Percentiles rank a stretch among this genome's conserved stretches.
Evolutionary conservation across 2,888 invertebrate genomes (phyloP).

Genomic region (Salticus scenicus): DNA sequence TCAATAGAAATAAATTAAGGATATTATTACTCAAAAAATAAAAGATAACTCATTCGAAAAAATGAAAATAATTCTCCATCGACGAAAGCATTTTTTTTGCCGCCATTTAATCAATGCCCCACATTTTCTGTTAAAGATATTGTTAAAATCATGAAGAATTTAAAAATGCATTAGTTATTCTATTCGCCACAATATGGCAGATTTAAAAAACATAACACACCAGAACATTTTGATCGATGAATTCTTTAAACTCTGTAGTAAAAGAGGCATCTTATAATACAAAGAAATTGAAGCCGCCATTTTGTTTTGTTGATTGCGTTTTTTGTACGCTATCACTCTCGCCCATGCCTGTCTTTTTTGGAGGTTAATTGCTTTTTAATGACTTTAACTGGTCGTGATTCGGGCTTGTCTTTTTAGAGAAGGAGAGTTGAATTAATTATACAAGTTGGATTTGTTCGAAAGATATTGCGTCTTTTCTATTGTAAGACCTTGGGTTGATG

Average conservation of each 20-base stretch:
- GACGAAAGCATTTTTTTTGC: no score
- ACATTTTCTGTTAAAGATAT: background rate
- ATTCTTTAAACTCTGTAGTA: background rate
- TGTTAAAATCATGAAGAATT: background rate
- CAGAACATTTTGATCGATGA: background rate
- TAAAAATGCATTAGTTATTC: background rate
- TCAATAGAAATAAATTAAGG: no score
- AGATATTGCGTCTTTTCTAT: background rate
- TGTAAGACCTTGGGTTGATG: background rate
- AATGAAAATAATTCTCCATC: no score
- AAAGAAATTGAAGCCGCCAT: background rate
- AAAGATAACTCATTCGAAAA: no score
- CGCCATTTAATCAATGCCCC: no score
- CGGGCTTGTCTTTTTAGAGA: background rate
- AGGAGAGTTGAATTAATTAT: background rate
- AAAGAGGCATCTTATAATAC: background rate
- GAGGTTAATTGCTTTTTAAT: slow-evolving; percentile 19
- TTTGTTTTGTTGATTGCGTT: background rate
- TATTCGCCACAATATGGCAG: background rate
- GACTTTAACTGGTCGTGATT: slow-evolving; percentile 3
- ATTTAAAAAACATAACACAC: background rate
- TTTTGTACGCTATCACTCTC: background rate
- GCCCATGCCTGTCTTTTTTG: slow-evolving; percentile 11
- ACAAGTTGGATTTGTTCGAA: background rate
- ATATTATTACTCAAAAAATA: no score